Evolutionary conservation across 2,797 vertebrate genomes (phyloP).

Genomic region (Luscinia megarhynchos): DNA sequence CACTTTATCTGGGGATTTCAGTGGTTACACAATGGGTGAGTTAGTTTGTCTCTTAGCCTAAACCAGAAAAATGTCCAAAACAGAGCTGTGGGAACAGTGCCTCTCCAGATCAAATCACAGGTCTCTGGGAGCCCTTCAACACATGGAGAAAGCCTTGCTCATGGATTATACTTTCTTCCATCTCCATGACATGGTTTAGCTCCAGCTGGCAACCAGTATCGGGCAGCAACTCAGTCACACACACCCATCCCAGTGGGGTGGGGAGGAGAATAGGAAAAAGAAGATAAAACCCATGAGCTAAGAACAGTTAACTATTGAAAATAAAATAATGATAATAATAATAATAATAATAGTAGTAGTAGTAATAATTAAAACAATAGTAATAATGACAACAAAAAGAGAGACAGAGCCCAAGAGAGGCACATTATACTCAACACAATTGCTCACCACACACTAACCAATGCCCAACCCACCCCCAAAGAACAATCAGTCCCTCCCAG

Average conservation of each 20-base stretch:
- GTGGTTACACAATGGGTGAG: background rate
- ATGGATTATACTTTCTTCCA: background rate
- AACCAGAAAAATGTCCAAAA: slow-evolving; percentile 17
- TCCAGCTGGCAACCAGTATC: background rate
- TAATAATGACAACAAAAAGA: background rate
- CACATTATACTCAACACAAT: background rate
- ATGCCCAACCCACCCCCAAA: fast-evolving
- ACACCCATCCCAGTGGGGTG: fast-evolving
- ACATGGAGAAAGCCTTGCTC: background rate
- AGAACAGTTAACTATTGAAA: background rate
- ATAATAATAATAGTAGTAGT: background rate
- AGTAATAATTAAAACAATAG: background rate
- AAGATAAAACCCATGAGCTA: background rate
- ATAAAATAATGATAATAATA: background rate
- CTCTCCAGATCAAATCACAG: background rate
- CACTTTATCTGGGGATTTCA: slow-evolving; percentile 8
- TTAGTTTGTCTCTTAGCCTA: slow-evolving; percentile 4
- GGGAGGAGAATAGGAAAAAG: background rate
- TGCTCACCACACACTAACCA: background rate
- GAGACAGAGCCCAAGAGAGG: background rate
- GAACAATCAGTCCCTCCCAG: background rate
- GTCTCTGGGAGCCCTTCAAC: background rate
- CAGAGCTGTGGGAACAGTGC: background rate
- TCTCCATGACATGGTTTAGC: background rate
- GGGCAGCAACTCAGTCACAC: background rate